A percentile compares a stretch with the other conserved stretches of the same genome.
phyloP scores from a whole-genome alignment of 2,113 vertebrate species.

The Hippoglossus stenolepis region DNA sequence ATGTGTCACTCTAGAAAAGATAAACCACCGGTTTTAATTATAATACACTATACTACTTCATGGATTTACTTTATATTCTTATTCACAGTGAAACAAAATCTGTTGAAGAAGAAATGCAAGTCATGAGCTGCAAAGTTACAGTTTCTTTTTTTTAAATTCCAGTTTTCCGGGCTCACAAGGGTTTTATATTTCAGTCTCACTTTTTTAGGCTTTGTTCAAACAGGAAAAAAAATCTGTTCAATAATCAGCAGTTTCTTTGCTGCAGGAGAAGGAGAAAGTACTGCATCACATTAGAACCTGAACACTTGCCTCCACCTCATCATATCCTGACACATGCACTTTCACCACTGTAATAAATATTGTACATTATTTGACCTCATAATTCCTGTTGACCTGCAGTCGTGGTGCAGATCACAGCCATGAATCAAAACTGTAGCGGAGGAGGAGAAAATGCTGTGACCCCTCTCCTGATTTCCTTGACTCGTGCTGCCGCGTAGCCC shows the following conservation, averaged over 20 bases:
- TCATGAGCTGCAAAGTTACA: neutral
- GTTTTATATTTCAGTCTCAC: neutral
- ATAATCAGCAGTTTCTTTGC: neutral
- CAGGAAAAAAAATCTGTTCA: neutral
- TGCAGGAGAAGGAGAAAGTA: neutral
- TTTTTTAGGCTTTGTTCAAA: neutral
- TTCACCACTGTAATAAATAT: conserved; percentile 2
- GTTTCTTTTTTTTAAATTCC: neutral
- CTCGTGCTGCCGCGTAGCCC: conserved; percentile 18
- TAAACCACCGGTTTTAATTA: too few relatives aligned
- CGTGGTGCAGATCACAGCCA: neutral
- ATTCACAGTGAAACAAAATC: neutral
- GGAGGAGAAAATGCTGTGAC: neutral
- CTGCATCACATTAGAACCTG: neutral
- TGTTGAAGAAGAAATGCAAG: neutral
- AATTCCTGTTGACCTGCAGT: conserved; percentile 3
- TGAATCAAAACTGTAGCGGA: neutral
- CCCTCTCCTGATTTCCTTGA: neutral
- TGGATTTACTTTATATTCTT: neutral
- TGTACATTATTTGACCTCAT: conserved; percentile 1
- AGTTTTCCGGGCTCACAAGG: neutral
- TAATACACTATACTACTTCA: neutral
- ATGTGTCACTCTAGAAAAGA: too few relatives aligned
- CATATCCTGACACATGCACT: neutral
- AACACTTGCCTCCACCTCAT: conserved; percentile 16